A percentile compares a stretch with the other conserved stretches of the same genome.
Evolutionary conservation across 2,113 vertebrate genomes (phyloP).

Genomic region (Upupa epops): DNA sequence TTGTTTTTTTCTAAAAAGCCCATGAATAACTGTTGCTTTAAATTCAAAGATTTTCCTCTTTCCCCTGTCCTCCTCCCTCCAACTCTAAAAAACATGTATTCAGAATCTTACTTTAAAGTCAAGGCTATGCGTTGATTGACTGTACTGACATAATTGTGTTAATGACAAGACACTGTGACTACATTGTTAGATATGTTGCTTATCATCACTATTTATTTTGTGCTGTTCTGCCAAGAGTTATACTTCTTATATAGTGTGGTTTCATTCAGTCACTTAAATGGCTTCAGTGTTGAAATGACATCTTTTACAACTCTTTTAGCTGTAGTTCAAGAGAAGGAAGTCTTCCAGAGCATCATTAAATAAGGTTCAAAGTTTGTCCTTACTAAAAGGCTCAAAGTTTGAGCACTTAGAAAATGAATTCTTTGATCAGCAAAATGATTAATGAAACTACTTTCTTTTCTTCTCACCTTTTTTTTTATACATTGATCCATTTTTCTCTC

Average conservation of each 20-base stretch:
- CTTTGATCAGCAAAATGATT: conserved; percentile 72
- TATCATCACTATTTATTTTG: conserved; percentile 79
- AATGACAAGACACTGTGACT: conserved; percentile 75
- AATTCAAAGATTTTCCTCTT: conserved; percentile 58
- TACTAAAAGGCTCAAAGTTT: conserved; percentile 60
- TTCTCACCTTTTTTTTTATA: conserved; percentile 4
- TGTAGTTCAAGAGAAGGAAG: conserved; percentile 64
- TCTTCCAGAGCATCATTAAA: conserved; percentile 63
- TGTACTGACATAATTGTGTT: conserved; percentile 80
- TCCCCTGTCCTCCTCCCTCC: conserved; percentile 15
- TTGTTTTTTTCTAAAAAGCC: conserved; percentile 71
- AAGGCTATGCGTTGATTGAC: conserved; percentile 79
- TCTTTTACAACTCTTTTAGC: conserved; percentile 71
- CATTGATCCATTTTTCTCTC: conserved; percentile 54
- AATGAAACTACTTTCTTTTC: conserved; percentile 15
- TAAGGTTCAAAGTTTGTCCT: conserved; percentile 69
- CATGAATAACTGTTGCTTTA: conserved; percentile 66
- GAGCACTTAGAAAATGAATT: conserved; percentile 68
- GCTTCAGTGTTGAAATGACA: conserved; percentile 71
- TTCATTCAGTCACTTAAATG: conserved; percentile 76
- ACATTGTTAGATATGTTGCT: conserved; percentile 73
- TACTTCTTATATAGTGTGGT: conserved; percentile 73
- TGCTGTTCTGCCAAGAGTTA: conserved; percentile 73
- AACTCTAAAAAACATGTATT: conserved; percentile 70
- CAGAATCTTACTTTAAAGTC: conserved; percentile 72